Evolutionary conservation across 1,140 invertebrate genomes (phyloP).

Genomic region (Coenobita brevimanus): DNA sequence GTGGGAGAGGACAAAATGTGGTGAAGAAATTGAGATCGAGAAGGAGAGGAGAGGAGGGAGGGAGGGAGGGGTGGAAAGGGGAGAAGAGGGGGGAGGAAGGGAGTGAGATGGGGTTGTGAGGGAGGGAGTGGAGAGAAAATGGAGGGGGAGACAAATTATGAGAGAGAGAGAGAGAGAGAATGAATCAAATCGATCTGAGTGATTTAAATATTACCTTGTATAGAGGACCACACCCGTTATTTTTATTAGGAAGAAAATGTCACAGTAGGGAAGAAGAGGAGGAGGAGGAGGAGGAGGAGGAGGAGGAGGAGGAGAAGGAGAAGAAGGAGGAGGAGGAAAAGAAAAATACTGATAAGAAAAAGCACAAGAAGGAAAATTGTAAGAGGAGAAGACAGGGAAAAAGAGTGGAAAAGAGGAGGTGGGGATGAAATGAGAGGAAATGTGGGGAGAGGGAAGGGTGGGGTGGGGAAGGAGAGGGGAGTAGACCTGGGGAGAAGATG

Average conservation of each 20-base stretch:
- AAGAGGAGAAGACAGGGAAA: neutral
- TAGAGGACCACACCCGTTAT: no score
- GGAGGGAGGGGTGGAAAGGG: neutral
- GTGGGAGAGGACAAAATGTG: neutral
- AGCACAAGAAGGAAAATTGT: neutral
- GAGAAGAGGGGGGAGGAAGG: neutral
- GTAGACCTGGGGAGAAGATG: no score
- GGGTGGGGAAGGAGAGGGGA: neutral
- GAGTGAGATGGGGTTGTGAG: neutral
- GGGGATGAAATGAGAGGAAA: neutral
- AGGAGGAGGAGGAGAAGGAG: neutral
- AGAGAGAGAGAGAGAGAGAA: no score
- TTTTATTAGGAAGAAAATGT: no score
- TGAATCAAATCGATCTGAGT: no score
- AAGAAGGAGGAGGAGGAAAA: neutral
- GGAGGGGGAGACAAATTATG: neutral
- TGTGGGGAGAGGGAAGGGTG: neutral
- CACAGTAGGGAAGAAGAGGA: neutral
- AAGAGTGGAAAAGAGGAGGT: neutral
- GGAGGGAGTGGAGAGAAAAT: neutral
- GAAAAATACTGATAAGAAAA: neutral
- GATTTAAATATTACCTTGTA: no score
- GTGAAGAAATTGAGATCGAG: neutral
- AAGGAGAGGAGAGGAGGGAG: neutral
- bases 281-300: neutral